phyloP scores from a whole-genome alignment of 1,140 invertebrate genomes.

The Dysdera silvatica region DNA sequence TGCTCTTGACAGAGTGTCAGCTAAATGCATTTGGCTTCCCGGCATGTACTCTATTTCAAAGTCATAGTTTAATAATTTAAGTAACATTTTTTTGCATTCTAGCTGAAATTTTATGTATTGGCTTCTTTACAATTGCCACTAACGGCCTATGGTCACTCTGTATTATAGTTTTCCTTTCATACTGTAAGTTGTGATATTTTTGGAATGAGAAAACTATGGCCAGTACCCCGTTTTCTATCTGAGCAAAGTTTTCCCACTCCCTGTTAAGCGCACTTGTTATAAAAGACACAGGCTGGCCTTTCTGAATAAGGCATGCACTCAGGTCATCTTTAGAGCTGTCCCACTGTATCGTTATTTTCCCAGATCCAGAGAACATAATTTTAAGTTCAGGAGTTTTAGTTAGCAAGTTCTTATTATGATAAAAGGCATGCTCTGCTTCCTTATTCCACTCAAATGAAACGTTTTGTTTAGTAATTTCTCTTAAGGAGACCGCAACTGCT shows the following conservation, averaged over 20 bases:
- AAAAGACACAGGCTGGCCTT: slow-evolving; percentile 5
- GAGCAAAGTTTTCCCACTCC: slow-evolving; percentile 37
- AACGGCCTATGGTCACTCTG: slow-evolving; percentile 48
- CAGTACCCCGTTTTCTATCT: slow-evolving; percentile 49
- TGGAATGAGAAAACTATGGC: slow-evolving; percentile 45
- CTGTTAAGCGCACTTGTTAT: background rate
- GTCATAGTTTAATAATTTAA: background rate
- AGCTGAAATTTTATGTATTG: background rate
- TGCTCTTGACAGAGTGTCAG: background rate
- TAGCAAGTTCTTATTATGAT: slow-evolving; percentile 7
- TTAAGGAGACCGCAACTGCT: too few species aligned
- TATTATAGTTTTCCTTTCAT: slow-evolving; percentile 44
- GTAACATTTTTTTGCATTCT: background rate
- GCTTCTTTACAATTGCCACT: slow-evolving; percentile 36
- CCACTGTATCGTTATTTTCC: background rate
- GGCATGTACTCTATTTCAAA: background rate
- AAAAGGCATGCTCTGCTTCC: slow-evolving; percentile 1
- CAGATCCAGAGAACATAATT: slow-evolving; percentile 7
- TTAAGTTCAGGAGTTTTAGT: slow-evolving; percentile 9
- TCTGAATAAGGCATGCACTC: background rate
- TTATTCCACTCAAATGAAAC: slow-evolving; percentile 1
- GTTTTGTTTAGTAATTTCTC: background rate
- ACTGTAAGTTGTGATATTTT: slow-evolving; percentile 45
- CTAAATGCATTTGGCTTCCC: background rate
- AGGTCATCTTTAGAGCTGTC: slow-evolving; percentile 7